These are phyloP conservation scores for Tetraneura akinire DNA, from an alignment of 1,140 invertebrate genomes.

Conservation along the genomic window DNA sequence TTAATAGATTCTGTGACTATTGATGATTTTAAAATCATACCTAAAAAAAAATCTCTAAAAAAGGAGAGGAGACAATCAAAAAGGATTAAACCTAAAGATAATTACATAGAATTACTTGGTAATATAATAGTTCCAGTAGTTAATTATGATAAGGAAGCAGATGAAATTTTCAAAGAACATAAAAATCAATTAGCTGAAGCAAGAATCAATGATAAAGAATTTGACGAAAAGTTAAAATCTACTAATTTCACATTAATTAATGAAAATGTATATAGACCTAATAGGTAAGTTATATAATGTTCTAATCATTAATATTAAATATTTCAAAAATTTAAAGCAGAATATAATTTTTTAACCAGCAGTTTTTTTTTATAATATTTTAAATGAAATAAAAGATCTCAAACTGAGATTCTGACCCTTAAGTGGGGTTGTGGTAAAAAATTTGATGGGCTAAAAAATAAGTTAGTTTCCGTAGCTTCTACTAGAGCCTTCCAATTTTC, in stretches of 20 bases:
- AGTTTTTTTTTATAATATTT: too few relatives aligned
- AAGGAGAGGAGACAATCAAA: conserved; percentile 47
- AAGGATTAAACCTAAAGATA: conserved; percentile 31
- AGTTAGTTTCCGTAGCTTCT: too few relatives aligned
- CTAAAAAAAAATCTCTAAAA: neutral
- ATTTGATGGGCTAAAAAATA: too few relatives aligned
- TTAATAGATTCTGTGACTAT: neutral
- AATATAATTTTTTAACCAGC: too few relatives aligned
- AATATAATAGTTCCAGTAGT: conserved; percentile 32
- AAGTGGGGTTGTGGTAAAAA: too few relatives aligned
- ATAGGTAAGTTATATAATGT: conserved; percentile 13
- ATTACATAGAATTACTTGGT: conserved; percentile 7
- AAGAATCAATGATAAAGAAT: conserved; percentile 26
- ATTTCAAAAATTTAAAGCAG: too few relatives aligned
- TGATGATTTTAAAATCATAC: neutral
- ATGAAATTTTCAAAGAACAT: conserved; percentile 34
- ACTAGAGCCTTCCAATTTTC: too few relatives aligned
- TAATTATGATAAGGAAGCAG: conserved; percentile 25
- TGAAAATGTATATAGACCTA: conserved; percentile 44
- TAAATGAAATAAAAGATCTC: too few relatives aligned
- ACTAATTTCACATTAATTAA: conserved; percentile 39
- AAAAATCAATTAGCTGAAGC: conserved; percentile 38
- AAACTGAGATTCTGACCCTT: too few relatives aligned
- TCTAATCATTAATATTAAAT: neutral
- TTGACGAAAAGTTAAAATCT: conserved; percentile 25